phyloP scores from a whole-genome alignment of 2,888 invertebrate genomes.

The Tetheella fluctuosa region DNA sequence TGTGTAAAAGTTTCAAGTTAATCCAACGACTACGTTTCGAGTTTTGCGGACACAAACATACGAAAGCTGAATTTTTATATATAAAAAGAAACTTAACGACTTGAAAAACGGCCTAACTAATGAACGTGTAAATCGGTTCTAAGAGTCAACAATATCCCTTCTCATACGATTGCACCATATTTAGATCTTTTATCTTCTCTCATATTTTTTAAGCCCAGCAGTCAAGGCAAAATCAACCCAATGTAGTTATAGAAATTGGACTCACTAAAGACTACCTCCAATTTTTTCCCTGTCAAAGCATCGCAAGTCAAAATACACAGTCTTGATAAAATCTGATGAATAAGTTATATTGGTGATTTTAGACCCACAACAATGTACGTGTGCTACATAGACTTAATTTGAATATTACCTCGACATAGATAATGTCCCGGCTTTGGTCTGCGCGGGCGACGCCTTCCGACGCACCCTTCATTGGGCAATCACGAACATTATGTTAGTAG shows the following conservation, averaged over 20 bases:
- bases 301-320: not conserved
- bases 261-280: not conserved
- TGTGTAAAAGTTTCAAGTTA: no score
- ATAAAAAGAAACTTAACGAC: no score
- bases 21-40: no score
- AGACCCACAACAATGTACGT: not conserved
- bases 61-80: no score
- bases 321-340: not conserved
- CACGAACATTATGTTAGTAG: conserved; percentile 56
- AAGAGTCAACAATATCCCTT: not conserved
- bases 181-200: not conserved
- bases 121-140: not conserved
- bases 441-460: conserved; percentile 89
- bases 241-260: not conserved
- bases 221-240: not conserved
- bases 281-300: no score
- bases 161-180: not conserved
- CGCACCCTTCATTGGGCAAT: conserved; percentile 84
- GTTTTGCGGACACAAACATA: no score
- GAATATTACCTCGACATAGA: conserved; percentile 86
- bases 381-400: conserved; percentile 2
- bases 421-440: conserved; percentile 81
- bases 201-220: not conserved
- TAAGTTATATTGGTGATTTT: not conserved
- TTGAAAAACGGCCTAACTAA: no score